Evolutionary conservation across 2,797 vertebrate species (phyloP), one percentile per base, ranked within the genome.

Genomic region (Saxicola maurus): DNA sequence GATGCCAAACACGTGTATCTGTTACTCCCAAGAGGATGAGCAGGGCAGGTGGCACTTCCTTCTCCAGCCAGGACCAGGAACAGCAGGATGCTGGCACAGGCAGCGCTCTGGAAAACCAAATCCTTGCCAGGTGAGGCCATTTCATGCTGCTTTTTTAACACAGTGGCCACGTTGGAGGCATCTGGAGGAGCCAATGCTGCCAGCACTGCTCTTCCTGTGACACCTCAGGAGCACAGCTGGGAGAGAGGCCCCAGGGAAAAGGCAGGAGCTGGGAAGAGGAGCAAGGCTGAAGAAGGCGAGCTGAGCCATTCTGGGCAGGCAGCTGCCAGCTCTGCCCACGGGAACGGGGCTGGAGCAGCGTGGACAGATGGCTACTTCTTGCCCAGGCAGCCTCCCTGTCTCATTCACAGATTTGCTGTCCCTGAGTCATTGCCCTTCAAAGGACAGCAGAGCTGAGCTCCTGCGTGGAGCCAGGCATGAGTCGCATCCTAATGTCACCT

Each of bases 371-470:
- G 84, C 69, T 69, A 67, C 83, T 84, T 8, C 87, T 87, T 18
- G 24, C 81, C 91, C 88, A 84, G 45, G 83, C 88, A 84, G 91
- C 51, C 68, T 81, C 23, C 0, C 14, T 37, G 57, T 59, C 82
- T 94, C 94, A 92, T 92, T 94, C 94, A 93, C 68, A 89, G 89
- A 94, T 93, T 84, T 87, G 91, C 92, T 79, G 87, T 94, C 94
- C 92, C 93, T 93, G 92, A 94, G 92, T 95, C 92, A 95, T 53
- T 96, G 92, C 94, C 94, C 95, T 96, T 96, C 93, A 94, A 93
- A 94, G 42, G 76, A 79, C 93, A 91, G 93, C 25, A 0, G 69
- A 86, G 87, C 69, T 1, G 14, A 87, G 87, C 85, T 57, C 59
- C 87, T 33, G 68, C 2, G 37, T 15, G 68, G 46, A 91, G 82